phyloP scores from a whole-genome alignment of 2,888 invertebrate species.

The Coelogynopora nodosa region DNA sequence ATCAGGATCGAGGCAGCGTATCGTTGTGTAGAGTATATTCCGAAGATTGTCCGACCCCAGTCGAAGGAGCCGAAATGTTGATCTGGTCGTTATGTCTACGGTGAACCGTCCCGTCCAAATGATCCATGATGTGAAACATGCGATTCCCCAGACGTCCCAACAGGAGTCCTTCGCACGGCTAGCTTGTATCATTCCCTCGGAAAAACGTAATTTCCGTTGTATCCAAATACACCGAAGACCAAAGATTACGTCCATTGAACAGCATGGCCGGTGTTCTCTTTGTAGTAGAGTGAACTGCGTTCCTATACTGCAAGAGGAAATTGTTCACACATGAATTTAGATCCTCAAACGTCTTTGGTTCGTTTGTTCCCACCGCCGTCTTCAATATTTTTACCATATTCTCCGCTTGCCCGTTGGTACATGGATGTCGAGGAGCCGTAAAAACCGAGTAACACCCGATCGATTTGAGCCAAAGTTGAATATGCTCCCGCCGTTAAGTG shows the following conservation, averaged over 20 bases:
- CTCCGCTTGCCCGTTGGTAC: background rate
- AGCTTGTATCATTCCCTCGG: too few relatives aligned
- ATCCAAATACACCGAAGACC: background rate
- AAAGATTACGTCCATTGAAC: background rate
- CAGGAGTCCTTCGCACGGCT: too few relatives aligned
- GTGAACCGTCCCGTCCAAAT: too few relatives aligned
- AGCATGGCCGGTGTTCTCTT: background rate
- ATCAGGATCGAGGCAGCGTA: too few relatives aligned
- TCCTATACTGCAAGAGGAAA: background rate
- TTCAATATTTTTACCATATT: background rate
- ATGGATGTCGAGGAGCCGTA: background rate
- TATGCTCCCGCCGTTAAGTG: background rate
- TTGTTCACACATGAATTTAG: background rate
- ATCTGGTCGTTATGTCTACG: too few relatives aligned
- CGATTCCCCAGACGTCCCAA: too few relatives aligned
- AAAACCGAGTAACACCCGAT: background rate
- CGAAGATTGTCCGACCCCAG: too few relatives aligned
- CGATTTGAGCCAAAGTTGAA: background rate
- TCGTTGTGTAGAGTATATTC: too few relatives aligned
- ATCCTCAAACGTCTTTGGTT: background rate
- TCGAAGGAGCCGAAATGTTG: too few relatives aligned
- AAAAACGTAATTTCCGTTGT: background rate
- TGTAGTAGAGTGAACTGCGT: background rate
- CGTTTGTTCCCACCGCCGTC: background rate
- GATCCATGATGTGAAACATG: too few relatives aligned